phyloP scores from a whole-genome alignment of 2,113 vertebrate genomes.

The Apteryx owenii region DNA sequence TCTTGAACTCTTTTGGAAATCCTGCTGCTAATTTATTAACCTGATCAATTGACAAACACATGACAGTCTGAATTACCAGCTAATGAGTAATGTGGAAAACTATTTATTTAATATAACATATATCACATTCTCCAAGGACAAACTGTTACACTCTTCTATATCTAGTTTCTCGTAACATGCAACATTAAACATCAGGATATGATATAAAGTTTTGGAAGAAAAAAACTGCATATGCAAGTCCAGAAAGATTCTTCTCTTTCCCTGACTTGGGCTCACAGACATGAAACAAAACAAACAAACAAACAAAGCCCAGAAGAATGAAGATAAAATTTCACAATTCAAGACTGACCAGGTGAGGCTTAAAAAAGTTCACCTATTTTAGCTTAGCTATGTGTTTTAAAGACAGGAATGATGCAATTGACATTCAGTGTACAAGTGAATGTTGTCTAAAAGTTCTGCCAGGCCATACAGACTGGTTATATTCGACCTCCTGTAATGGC shows the following conservation, averaged over 20 bases:
- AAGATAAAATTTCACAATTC: background rate
- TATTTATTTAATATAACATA: background rate
- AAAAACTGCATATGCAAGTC: background rate
- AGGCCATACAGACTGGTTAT: background rate
- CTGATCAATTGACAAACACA: background rate
- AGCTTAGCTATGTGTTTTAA: background rate
- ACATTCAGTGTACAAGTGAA: background rate
- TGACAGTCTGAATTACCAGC: background rate
- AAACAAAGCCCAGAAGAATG: background rate
- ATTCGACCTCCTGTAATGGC: background rate
- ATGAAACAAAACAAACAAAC: background rate
- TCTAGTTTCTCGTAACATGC: fast-evolving
- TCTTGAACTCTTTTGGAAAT: background rate
- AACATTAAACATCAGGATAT: background rate
- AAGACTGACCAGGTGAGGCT: background rate
- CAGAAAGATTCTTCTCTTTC: background rate
- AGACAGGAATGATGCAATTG: background rate
- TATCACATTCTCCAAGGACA: background rate
- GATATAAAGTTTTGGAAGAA: background rate
- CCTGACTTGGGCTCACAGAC: background rate
- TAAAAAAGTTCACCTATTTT: background rate
- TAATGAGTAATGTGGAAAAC: background rate
- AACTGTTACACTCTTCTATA: background rate
- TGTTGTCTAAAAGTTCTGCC: background rate
- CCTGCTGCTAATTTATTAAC: background rate